These are phyloP conservation scores for Ormyrus thymus DNA, from an alignment of 2,888 invertebrate genomes.

Conservation along the genomic window DNA sequence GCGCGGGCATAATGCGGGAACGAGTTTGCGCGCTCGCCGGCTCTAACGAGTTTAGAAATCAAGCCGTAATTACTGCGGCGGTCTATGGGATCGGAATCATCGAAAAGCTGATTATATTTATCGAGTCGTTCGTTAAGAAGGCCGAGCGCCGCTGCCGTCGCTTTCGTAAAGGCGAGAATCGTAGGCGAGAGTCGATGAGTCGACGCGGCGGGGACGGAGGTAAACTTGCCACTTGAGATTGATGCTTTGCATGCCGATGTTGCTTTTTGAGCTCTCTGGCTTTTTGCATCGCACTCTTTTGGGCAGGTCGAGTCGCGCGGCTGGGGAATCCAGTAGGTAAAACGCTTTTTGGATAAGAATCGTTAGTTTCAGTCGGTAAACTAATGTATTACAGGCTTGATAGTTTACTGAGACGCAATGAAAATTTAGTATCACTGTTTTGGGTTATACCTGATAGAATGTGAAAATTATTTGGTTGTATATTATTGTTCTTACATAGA, in stretches of 20 bases:
- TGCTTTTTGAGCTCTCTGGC: too few relatives aligned
- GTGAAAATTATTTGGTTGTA: too few relatives aligned
- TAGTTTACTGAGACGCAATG: too few relatives aligned
- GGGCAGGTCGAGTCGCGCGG: too few relatives aligned
- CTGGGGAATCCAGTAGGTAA: too few relatives aligned
- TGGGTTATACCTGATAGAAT: too few relatives aligned
- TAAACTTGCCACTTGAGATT: neutral
- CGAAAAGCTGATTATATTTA: slow-evolving; percentile 25
- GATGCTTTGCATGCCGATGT: neutral
- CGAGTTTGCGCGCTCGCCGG: slow-evolving; percentile 42
- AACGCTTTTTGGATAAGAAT: neutral
- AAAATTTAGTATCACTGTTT: too few relatives aligned
- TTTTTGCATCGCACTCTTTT: too few relatives aligned
- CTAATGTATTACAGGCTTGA: too few relatives aligned
- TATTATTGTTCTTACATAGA: too few relatives aligned
- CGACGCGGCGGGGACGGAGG: neutral
- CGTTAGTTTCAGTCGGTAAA: neutral
- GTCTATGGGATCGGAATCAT: slow-evolving; percentile 30
- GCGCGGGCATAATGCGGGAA: slow-evolving; percentile 43
- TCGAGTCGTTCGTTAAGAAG: slow-evolving; percentile 12
- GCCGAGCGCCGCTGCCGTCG: slow-evolving; percentile 5
- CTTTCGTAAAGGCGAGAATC: slow-evolving; percentile 12
- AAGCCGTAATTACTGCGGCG: slow-evolving; percentile 41
- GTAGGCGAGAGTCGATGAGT: slow-evolving; percentile 25
- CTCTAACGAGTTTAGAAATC: slow-evolving; percentile 55